Evolutionary conservation across 2,888 invertebrate genomes (phyloP).

Genomic region (Galerucella nymphaeae): DNA sequence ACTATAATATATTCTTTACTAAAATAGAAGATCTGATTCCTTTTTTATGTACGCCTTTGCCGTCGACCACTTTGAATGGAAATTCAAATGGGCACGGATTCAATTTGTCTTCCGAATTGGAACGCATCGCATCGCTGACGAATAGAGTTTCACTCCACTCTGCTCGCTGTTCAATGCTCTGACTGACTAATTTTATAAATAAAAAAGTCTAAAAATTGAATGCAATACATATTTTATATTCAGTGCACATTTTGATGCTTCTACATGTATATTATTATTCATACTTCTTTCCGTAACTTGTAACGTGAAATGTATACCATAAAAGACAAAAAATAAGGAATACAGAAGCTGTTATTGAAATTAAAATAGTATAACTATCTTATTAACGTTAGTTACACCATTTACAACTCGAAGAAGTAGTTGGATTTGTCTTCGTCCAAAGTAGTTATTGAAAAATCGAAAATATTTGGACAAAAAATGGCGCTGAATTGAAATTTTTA

Average conservation of each 20-base stretch:
- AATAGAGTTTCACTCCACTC: conserved; percentile 7
- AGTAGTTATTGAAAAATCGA: too few species aligned
- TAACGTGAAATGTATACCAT: not conserved
- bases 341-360: conserved; percentile 37
- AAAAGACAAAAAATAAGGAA: not conserved
- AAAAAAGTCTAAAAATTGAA: conserved; percentile 55
- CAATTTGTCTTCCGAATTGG: conserved; percentile 51
- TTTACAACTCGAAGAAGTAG: too few species aligned
- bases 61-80: conserved; percentile 32
- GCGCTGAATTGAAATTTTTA: too few species aligned
- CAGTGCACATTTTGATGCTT: conserved; percentile 51
- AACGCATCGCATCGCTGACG: conserved; percentile 25
- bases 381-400: too few species aligned
- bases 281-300: not conserved
- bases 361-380: too few species aligned
- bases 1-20: not conserved
- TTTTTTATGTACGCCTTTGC: conserved; percentile 10
- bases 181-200: conserved; percentile 51
- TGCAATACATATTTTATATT: conserved; percentile 53
- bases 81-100: conserved; percentile 42
- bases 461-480: too few species aligned
- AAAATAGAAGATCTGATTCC: not conserved
- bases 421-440: too few species aligned
- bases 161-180: conserved; percentile 1
- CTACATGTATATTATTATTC: conserved; percentile 44